phyloP scores from a whole-genome alignment of 2,888 invertebrate species.

The Philhelius pedissequus region DNA sequence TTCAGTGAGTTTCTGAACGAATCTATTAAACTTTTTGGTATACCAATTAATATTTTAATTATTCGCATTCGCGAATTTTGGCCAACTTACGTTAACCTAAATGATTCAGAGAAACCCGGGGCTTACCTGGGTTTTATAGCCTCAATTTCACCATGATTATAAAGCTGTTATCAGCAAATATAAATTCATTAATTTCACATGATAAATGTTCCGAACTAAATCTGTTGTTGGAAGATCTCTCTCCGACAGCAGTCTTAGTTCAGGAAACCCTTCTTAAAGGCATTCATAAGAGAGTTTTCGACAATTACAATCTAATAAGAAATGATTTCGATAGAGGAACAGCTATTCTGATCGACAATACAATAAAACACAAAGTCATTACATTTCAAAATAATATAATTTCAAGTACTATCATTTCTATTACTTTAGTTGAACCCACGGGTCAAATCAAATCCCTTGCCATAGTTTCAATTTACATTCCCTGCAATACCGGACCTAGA shows the following conservation, averaged over 20 bases:
- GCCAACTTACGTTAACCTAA: not conserved
- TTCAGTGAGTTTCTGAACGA: not conserved
- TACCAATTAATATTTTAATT: not conserved
- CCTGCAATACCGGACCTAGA: not conserved
- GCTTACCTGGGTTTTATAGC: slow-evolving; percentile 1
- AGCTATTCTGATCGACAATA: not conserved
- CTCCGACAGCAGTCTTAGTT: not conserved
- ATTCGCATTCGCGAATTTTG: not conserved
- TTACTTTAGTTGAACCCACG: not conserved
- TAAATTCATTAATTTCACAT: not conserved
- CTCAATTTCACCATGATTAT: not conserved
- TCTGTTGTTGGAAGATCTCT: not conserved
- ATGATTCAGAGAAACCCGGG: not conserved
- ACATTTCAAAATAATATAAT: not conserved
- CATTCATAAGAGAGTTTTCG: not conserved
- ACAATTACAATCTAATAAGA: not conserved
- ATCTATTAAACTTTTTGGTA: not conserved
- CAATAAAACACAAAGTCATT: not conserved
- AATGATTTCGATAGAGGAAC: not conserved
- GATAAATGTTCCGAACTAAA: not conserved
- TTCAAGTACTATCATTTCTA: not conserved
- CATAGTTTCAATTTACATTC: not conserved
- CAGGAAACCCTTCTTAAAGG: not conserved
- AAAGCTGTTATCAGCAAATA: not conserved
- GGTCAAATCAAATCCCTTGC: not conserved